Evolutionary conservation across 1,140 invertebrate genomes (phyloP).

Genomic region (Hyphantria cunea): DNA sequence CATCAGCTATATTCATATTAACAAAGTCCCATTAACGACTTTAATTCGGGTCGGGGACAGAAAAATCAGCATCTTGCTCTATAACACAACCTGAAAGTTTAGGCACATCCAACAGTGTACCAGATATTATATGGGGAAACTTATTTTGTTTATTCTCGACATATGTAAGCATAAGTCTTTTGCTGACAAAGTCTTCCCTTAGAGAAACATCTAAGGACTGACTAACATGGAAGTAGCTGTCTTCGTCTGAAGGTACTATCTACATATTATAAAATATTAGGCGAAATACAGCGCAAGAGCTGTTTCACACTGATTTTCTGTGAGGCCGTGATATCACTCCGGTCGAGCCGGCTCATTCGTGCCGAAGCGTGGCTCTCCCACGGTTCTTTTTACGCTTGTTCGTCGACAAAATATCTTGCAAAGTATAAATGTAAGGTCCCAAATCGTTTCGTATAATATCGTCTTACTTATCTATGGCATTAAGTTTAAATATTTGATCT

Average conservation of each 20-base stretch:
- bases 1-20: neutral
- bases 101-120: conserved; percentile 85
- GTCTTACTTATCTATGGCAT: too few relatives aligned
- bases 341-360: too few relatives aligned
- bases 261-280: conserved; percentile 84
- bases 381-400: conserved; percentile 89
- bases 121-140: conserved; percentile 84
- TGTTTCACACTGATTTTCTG: too few relatives aligned
- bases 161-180: conserved; percentile 85
- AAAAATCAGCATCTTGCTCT: conserved; percentile 81
- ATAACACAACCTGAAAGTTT: conserved; percentile 85
- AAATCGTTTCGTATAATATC: too few relatives aligned
- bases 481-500: too few relatives aligned
- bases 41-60: conserved; percentile 51
- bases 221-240: conserved; percentile 83
- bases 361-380: too few relatives aligned
- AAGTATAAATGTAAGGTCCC: too few relatives aligned
- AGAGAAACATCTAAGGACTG: conserved; percentile 85
- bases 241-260: conserved; percentile 74
- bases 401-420: conserved; percentile 94
- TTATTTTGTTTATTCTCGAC: conserved; percentile 73
- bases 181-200: conserved; percentile 85
- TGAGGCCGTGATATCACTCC: too few relatives aligned
- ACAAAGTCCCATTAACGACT: conserved; percentile 49
- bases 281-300: too few relatives aligned